These are phyloP conservation scores for Nycticryphes semicollaris DNA, from an alignment of 2,113 vertebrate species.

Conservation along the genomic window DNA sequence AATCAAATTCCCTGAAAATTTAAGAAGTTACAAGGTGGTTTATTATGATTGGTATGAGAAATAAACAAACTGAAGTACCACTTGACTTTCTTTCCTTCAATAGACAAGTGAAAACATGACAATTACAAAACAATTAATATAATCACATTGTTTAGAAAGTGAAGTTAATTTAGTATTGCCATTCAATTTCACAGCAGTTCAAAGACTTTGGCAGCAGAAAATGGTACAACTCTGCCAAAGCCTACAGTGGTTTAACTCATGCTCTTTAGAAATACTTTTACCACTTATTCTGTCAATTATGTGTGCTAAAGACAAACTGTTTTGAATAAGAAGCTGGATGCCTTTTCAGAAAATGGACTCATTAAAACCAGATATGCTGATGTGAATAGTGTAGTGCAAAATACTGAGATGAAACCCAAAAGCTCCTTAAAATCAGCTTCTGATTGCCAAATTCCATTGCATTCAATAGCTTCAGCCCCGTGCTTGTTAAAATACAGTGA, in stretches of 20 bases:
- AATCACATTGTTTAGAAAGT: background rate
- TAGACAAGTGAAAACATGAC: background rate
- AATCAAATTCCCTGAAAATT: background rate
- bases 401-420: background rate
- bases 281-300: background rate
- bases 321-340: background rate
- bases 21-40: background rate
- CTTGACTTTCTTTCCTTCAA: background rate
- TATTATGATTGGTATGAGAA: background rate
- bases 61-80: background rate
- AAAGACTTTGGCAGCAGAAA: background rate
- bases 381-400: background rate
- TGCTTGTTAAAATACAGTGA: background rate
- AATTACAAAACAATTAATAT: background rate
- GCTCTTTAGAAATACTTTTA: background rate
- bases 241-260: background rate
- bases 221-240: background rate
- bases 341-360: background rate
- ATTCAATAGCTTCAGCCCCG: background rate
- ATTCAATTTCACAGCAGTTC: background rate
- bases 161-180: background rate
- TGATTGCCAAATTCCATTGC: background rate
- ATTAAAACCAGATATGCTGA: background rate
- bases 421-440: background rate
- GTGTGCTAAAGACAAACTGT: background rate